Evolutionary conservation across 2,797 vertebrate species (phyloP).

Genomic region (Rhinogobio ventralis): DNA sequence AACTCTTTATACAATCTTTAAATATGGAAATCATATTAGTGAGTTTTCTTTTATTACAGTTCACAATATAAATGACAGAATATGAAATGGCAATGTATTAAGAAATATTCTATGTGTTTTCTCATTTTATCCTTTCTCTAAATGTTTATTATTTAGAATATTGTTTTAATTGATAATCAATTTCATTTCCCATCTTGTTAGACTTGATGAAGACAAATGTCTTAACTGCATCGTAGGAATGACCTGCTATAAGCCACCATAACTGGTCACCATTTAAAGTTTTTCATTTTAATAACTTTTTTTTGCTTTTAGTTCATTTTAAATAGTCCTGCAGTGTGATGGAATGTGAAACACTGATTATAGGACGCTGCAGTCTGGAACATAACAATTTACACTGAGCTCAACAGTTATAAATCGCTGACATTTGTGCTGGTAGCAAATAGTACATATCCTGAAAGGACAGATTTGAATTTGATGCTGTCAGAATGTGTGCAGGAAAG

Average conservation of each 20-base stretch:
- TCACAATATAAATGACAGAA: neutral
- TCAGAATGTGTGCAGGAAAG: conserved; percentile 37
- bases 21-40: neutral
- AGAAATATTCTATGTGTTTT: neutral
- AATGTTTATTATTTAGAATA: neutral
- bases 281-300: neutral
- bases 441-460: conserved; percentile 30
- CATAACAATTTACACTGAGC: conserved; percentile 3
- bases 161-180: neutral
- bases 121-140: neutral
- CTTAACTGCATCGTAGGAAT: neutral
- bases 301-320: neutral
- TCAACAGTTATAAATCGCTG: neutral
- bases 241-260: neutral
- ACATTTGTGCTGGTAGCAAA: conserved; percentile 19
- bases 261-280: neutral
- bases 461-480: conserved; percentile 58
- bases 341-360: neutral
- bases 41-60: neutral
- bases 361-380: conserved; percentile 2
- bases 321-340: neutral
- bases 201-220: neutral
- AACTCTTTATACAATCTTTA: neutral
- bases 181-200: neutral
- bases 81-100: neutral